Conservation (phyloP, 2,797 vertebrate species). For the Chaetodon trifasciatus region DNA sequence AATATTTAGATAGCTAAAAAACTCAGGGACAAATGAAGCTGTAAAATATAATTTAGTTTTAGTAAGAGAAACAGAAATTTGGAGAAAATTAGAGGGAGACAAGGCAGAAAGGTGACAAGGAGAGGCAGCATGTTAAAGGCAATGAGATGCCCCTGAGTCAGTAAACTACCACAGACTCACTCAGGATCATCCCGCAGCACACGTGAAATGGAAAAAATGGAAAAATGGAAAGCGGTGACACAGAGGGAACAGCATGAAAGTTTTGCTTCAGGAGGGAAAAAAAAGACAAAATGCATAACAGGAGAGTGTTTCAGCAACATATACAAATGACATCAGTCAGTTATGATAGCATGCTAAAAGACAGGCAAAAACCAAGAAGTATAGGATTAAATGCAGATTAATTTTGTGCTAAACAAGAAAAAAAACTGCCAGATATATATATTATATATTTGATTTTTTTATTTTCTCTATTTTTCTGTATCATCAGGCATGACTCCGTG, state of each 20-base stretch:
- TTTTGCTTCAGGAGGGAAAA: slow-evolving; percentile 45
- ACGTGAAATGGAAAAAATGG: slow-evolving; percentile 44
- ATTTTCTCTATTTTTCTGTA: not conserved
- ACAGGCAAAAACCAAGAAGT: not conserved
- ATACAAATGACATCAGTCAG: not conserved
- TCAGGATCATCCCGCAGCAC: slow-evolving; percentile 40
- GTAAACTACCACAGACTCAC: slow-evolving; percentile 47
- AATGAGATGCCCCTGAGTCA: slow-evolving; percentile 35
- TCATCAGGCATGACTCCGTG: not conserved
- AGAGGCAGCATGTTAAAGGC: slow-evolving; percentile 18
- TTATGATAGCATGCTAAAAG: not conserved
- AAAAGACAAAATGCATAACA: slow-evolving; percentile 21
- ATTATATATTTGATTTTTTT: too few relatives aligned
- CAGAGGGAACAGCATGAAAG: slow-evolving; percentile 27
- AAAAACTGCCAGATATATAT: not conserved
- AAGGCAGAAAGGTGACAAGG: not conserved
- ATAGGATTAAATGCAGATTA: too few relatives aligned
- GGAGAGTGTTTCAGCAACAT: not conserved
- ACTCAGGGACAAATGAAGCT: not conserved
- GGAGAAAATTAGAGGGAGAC: not conserved
- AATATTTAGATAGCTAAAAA: not conserved
- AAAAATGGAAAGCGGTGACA: slow-evolving; percentile 43
- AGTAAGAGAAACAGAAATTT: not conserved
- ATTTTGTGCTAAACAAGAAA: too few relatives aligned
- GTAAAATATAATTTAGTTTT: not conserved